Evolutionary conservation across 2,797 vertebrate species (phyloP), one percentile per base, ranked within the genome.

Genomic region (Girardinus metallicus): DNA sequence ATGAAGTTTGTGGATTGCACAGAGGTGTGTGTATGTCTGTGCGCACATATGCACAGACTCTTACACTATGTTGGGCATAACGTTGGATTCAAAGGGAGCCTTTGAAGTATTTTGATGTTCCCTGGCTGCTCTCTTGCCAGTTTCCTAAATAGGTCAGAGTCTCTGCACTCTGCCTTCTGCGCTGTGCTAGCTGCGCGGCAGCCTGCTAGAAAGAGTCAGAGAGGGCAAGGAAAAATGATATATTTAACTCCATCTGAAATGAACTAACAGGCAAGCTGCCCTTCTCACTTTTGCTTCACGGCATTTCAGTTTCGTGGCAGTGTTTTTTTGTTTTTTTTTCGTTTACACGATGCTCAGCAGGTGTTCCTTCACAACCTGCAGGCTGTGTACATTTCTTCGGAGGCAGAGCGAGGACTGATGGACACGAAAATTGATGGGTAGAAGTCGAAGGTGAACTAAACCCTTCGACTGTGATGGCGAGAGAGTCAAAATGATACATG

Each of bases 51-150:
- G 73, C 11, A 74, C 84, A 82, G 84, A 39, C 60, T 72, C 89
- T 86, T 84, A 77, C 87, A 90, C 88, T 92, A 94, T 93, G 87
- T 93, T 93, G 92, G 93, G 92, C 90, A 86, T 95, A 95, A 95
- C 87, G 88, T 95, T 86, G 87, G 91, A 95, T 95, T 95, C 92
- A 95, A 94, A 95, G 93, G 87, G 85, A 95, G 87, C 91, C 94
- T 95, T 96, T 96, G 94, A 96, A 95, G 95, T 94, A 95, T 95
- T 95, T 94, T 95, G 93, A 96, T 95, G 94, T 95, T 95, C 91
- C 91, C 93, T 93, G 94, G 91, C 94, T 92, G 88, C 94, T 95
- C 95, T 94, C 94, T 95, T 94, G 94, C 93, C 94, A 95, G 95
- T 92, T 95, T 96, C 92, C 94, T 94, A 96, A 95, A 95, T 96